A percentile compares a stretch with the other conserved stretches of the same genome.
Evolutionary conservation across 2,797 vertebrate genomes (phyloP).

Genomic region (Pipistrellus pipistrellus): DNA sequence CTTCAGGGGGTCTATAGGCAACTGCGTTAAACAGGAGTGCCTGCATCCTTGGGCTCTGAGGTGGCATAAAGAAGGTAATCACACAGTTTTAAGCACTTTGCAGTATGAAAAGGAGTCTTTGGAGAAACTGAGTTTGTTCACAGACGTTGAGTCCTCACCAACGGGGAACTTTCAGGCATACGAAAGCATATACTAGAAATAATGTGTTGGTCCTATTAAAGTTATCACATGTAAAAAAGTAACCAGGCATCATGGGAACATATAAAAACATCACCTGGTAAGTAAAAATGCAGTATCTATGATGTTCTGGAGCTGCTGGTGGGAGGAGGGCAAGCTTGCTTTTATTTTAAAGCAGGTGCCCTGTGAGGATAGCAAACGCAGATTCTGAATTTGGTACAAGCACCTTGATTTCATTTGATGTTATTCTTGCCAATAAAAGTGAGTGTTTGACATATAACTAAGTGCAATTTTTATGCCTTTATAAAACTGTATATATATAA

Average conservation of each 20-base stretch:
- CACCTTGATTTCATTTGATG: slow-evolving; percentile 48
- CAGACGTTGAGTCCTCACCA: not conserved
- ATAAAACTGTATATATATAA: slow-evolving; percentile 52
- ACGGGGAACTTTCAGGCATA: not conserved
- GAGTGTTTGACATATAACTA: slow-evolving; percentile 48
- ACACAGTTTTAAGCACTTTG: not conserved
- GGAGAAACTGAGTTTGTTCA: not conserved
- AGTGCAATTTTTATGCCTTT: slow-evolving; percentile 58
- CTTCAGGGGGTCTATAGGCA: not conserved
- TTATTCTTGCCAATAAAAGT: slow-evolving; percentile 58
- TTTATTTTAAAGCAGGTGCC: slow-evolving; percentile 35
- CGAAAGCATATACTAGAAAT: not conserved
- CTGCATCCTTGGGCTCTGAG: not conserved
- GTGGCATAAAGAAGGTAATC: not conserved
- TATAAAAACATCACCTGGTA: not conserved
- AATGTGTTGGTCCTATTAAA: slow-evolving; percentile 8
- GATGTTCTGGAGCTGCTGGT: not conserved
- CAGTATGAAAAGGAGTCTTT: not conserved
- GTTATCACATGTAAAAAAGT: not conserved
- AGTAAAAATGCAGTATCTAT: not conserved
- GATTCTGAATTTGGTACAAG: not conserved
- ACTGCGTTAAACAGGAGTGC: not conserved
- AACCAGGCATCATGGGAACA: not conserved
- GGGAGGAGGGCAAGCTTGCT: not conserved
- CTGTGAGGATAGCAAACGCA: not conserved